Evolutionary conservation across 2,797 vertebrate genomes (phyloP), one percentile per base, ranked within the genome.

Genomic region (Lagocephalus sceleratus): DNA sequence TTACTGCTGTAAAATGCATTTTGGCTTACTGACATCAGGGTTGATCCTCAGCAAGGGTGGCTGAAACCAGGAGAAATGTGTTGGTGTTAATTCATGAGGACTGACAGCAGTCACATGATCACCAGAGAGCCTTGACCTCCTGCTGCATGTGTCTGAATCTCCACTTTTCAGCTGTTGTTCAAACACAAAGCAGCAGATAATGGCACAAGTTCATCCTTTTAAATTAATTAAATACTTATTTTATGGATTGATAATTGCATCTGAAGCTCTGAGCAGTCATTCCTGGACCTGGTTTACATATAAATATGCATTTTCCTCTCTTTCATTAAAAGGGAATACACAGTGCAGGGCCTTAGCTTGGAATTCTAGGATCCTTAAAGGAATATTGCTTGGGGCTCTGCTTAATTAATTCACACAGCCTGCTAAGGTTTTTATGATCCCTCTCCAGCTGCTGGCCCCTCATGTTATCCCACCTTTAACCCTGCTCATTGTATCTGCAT

Each of bases 381-480:
- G 69, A 62, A 79, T 78, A 85, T 81, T 86, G 73, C 77, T 85
- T 57, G 78, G 79, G 76, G 77, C 68, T 71, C 57, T 38, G 59
- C 66, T 77, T 84, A 87, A 87, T 85, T 85, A 86, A 87, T 87
- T 87, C 79, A 81, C 68, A 53, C 76, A 80, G 76, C 76, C 76
- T 64, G 67, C 76, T 57, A 82, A 63, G 75, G 82, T 64, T 81
- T 85, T 84, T 80, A 85, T 74, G 73, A 71, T 45, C 51, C 65
- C 63, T 70, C 71, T 72, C 73, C 67, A 78, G 75, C 79, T 79
- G 80, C 58, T 67, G 42, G 68, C 63, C 75, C 71, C 46, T 63
- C 68, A 79, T 75, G 70, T 75, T 74, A 75, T 73, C 45, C 66
- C 71, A 66, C 68, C 70, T 78, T 73, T 74, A 66, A 71, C 59